Percentiles rank a stretch among this genome's conserved stretches.
Evolutionary conservation across 92 coral and sea anemone genomes (phyloP).

Genomic region (Epizoanthus fatuus): DNA sequence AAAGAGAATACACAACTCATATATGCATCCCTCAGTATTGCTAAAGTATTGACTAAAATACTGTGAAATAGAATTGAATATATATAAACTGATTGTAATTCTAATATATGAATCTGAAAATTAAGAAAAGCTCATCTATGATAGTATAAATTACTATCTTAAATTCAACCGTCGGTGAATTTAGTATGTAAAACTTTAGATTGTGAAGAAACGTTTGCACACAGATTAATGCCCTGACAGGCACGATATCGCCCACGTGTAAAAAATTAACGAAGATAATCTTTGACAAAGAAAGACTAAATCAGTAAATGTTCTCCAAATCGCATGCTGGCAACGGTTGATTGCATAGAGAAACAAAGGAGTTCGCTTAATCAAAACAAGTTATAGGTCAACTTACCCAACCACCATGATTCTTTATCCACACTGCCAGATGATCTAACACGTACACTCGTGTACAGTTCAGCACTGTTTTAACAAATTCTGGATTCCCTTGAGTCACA

Average conservation of each 20-base stretch:
- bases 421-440: conserved; percentile 88
- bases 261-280: not conserved
- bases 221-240: not conserved
- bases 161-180: not conserved
- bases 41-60: too few species aligned
- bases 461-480: conserved; percentile 83
- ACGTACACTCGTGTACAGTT: conserved; percentile 85
- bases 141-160: too few species aligned
- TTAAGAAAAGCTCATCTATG: too few species aligned
- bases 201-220: not conserved
- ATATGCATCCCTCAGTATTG: too few species aligned
- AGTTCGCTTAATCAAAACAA: not conserved
- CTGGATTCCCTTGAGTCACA: conserved; percentile 84
- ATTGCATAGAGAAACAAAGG: not conserved
- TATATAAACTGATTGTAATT: too few species aligned
- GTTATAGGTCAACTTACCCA: conserved; percentile 79
- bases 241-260: not conserved
- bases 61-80: too few species aligned
- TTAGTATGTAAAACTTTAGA: not conserved
- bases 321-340: not conserved
- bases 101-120: too few species aligned
- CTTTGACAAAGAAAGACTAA: conserved; percentile 17
- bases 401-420: conserved; percentile 94
- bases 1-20: conserved; percentile 8
- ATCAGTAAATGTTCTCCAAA: not conserved